Conservation (phyloP, 2,113 vertebrate genomes). For the Otocyon megalotis region DNA sequence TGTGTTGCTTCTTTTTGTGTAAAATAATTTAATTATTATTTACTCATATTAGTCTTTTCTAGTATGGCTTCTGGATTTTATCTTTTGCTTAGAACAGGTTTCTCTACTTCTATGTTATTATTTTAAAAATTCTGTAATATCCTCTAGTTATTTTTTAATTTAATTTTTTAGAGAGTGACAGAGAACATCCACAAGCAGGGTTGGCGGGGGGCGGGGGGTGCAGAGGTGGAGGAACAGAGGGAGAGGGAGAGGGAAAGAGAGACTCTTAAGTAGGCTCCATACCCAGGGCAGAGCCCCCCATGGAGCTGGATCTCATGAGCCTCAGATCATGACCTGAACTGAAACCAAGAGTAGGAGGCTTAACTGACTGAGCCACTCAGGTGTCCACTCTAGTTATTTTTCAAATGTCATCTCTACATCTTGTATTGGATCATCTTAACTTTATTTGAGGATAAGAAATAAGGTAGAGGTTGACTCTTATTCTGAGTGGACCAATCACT, state of each 20-base stretch:
- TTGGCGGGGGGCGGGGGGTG: background rate
- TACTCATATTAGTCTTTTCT: conserved; percentile 14
- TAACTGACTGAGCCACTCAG: background rate
- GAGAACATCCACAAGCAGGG: background rate
- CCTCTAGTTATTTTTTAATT: background rate
- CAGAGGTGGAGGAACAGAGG: background rate
- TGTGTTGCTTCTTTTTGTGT: background rate
- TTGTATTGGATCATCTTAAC: background rate
- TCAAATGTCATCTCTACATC: background rate
- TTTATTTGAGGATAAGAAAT: conserved; percentile 10
- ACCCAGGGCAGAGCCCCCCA: background rate
- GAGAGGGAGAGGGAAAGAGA: background rate
- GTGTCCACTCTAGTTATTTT: background rate
- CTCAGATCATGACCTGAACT: background rate
- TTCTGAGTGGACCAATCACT: background rate
- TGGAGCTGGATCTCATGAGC: background rate
- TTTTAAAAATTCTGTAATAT: background rate
- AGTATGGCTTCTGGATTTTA: background rate
- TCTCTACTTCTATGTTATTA: background rate
- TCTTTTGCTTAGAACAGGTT: background rate
- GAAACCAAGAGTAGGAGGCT: background rate
- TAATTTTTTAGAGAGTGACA: background rate
- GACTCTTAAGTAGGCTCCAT: background rate
- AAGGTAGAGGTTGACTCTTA: background rate
- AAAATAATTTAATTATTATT: conserved; percentile 28